Evolutionary conservation across 2,888 invertebrate genomes (phyloP).

Genomic region (Osedax frankpressi): DNA sequence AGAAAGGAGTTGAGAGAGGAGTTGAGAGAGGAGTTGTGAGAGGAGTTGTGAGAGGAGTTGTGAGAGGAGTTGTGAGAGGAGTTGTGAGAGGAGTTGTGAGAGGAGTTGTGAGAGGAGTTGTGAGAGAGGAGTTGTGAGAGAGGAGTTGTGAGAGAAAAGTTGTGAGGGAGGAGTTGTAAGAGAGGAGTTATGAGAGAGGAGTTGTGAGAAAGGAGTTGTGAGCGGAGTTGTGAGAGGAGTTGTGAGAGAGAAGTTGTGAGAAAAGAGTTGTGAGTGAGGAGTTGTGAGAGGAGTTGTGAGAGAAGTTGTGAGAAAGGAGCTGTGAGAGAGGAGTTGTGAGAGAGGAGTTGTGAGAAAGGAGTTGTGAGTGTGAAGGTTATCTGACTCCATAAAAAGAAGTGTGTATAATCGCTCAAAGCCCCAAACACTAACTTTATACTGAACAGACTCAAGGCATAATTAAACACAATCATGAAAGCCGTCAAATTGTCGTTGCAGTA

Average conservation of each 20-base stretch:
- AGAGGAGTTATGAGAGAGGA: not conserved
- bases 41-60: not conserved
- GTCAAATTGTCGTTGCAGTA: not conserved
- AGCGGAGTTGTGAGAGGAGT: not conserved
- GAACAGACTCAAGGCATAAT: not conserved
- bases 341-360: too few relatives aligned
- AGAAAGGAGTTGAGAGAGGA: not conserved
- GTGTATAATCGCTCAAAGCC: not conserved
- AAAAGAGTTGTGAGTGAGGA: not conserved
- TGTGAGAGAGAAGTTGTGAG: too few relatives aligned
- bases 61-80: not conserved
- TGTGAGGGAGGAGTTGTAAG: too few relatives aligned
- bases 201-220: not conserved
- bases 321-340: too few relatives aligned
- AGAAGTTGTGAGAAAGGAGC: too few relatives aligned
- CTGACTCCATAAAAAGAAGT: too few relatives aligned
- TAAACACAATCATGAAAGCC: not conserved
- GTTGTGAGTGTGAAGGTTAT: too few relatives aligned
- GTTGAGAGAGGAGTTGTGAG: not conserved
- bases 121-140: not conserved
- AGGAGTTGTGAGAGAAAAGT: not conserved
- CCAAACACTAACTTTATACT: not conserved
- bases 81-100: not conserved
- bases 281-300: not conserved
- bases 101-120: not conserved